These are phyloP conservation scores for Smithornis capensis DNA, from an alignment of 2,113 vertebrate genomes.

Conservation along the genomic window DNA sequence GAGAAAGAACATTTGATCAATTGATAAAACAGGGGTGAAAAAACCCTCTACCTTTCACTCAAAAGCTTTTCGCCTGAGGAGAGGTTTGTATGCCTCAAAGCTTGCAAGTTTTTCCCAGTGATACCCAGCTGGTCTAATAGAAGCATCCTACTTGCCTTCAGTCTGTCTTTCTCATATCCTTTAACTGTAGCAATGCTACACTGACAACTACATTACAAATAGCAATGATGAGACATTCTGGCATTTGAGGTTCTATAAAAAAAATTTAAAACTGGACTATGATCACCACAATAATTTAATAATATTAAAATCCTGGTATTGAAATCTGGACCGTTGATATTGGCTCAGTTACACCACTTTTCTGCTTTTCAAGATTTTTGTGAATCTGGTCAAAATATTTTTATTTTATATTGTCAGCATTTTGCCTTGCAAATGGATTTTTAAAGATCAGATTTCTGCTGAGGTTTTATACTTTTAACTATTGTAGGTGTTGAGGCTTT, in stretches of 20 bases:
- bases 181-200: background rate
- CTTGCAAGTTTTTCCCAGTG: background rate
- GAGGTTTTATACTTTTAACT: background rate
- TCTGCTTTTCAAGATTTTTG: background rate
- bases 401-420: background rate
- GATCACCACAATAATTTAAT: background rate
- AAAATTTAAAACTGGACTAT: background rate
- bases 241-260: background rate
- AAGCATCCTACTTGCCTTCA: background rate
- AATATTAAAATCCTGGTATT: background rate
- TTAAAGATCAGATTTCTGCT: background rate
- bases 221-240: background rate
- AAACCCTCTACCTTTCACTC: background rate
- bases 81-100: background rate
- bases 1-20: background rate
- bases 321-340: background rate
- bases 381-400: background rate
- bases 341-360: background rate
- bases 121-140: background rate
- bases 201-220: background rate
- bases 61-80: slow-evolving; percentile 14
- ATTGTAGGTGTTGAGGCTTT: background rate
- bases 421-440: background rate
- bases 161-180: background rate
- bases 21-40: background rate